Conservation (phyloP, 2,888 invertebrate species). For the Aphodius sticticus region DNA sequence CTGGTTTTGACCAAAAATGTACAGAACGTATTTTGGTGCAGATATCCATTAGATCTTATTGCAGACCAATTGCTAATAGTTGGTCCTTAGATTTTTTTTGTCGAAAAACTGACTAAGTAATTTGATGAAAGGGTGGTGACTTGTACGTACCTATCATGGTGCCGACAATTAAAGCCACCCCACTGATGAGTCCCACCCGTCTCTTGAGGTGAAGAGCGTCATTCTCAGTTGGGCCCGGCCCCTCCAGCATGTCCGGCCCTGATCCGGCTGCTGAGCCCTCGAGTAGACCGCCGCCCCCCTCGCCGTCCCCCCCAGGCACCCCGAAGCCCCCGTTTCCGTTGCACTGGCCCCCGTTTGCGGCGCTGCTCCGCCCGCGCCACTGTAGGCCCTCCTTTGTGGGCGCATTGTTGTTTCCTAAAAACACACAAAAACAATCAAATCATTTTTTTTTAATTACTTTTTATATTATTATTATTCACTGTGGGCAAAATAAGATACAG, state of each 20-base stretch:
- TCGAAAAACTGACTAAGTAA: no score
- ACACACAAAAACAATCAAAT: conserved; percentile 27
- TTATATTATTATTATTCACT: not conserved
- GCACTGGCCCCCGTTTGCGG: conserved; percentile 31
- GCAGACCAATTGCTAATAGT: no score
- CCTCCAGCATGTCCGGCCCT: conserved; percentile 73
- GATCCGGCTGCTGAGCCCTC: conserved; percentile 63
- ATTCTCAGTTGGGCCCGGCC: conserved; percentile 93
- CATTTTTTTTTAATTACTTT: not conserved
- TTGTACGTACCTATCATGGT: conserved; percentile 89
- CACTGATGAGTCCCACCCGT: conserved; percentile 99
- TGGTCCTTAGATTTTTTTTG: no score
- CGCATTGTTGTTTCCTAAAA: conserved; percentile 60
- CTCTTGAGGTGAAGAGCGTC: conserved; percentile 99
- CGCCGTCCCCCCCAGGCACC: conserved; percentile 60
- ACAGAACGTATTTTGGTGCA: no score
- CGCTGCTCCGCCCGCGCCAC: conserved; percentile 52
- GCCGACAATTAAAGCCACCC: conserved; percentile 98
- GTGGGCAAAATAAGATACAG: no score
- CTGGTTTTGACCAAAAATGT: no score
- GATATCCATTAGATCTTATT: no score
- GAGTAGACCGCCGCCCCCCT: conserved; percentile 58
- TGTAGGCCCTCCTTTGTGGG: conserved; percentile 59
- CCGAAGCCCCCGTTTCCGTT: conserved; percentile 49
- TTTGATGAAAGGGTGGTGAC: not conserved